A percentile compares a stretch with the other conserved stretches of the same genome.
phyloP scores from a whole-genome alignment of 2,113 vertebrate genomes.

The Sciurus niger region DNA sequence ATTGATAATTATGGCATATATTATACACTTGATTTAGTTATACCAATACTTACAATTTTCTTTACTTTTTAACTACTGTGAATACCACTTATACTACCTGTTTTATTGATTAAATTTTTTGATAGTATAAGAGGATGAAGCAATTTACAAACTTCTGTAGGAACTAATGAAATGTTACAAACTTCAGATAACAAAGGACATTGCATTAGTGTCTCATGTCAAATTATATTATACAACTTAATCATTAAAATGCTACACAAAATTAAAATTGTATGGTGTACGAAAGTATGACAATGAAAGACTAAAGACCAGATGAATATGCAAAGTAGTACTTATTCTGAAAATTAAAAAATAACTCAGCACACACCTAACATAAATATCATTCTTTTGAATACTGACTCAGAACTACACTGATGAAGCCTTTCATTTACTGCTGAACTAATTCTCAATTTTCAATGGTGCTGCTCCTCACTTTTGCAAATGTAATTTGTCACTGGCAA shows the following conservation, averaged over 20 bases:
- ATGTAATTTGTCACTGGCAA: conserved; percentile 86
- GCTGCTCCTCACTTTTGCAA: conserved; percentile 83
- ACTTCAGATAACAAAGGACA: neutral
- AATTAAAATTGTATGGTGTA: neutral
- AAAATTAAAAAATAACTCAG: conserved; percentile 48
- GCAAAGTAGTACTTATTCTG: neutral
- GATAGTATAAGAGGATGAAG: neutral
- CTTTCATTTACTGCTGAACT: conserved; percentile 87
- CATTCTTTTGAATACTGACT: neutral
- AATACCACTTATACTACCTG: neutral
- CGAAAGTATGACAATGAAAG: neutral
- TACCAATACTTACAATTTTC: neutral
- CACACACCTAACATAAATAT: conserved; percentile 60
- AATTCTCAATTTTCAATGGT: conserved; percentile 90
- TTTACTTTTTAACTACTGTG: neutral
- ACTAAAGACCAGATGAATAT: neutral
- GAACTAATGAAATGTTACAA: neutral
- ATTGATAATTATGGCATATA: conserved; percentile 26
- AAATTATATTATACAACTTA: neutral
- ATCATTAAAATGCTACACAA: neutral
- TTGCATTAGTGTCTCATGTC: neutral
- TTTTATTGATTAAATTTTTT: neutral
- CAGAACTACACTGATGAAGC: conserved; percentile 52
- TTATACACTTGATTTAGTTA: neutral
- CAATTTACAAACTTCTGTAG: neutral